Base-by-base conservation (phyloP, 2,797 vertebrate genomes). In the Acipenser ruthenus region DNA sequence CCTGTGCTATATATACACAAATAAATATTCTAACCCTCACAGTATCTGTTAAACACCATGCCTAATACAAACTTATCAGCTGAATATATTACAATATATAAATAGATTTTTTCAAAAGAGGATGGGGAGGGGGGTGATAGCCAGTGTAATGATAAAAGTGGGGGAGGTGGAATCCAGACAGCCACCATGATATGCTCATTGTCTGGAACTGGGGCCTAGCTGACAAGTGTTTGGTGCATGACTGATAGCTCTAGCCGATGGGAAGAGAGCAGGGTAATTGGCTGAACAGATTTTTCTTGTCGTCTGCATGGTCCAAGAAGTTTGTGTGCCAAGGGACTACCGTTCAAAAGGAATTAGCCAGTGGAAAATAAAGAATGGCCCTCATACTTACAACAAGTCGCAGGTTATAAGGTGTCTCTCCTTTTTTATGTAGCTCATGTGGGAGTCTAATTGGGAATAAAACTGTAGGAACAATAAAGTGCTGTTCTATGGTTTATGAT, bases 281-380 rank as follows among this genome's bases (percentile, higher is more conserved):
- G 55, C 55, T 58, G 55, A 58, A 58, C 55, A 58, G 55, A 58
- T 58, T 58, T 58, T 13, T 10, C 55, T 58, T 58, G 55, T 58
- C 13, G 55, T 6, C 12, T 10, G 7, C 55, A 56, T 56, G 55
- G 55, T 56, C 55, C 11, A 5, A 56, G 6, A 56, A 7, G 13
- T 56, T 56, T 12, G 13, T 10, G 55, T 12, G 11, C 55, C 13
- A n/a, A 56, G 55, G 55, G 55, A 56, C 55, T 12, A 56, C 55
- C 55, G 6, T 56, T 56, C 55, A 56, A 56, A 56, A 56, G 55
- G 13, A 56, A 56, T 56, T 56, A 56, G 11, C 1, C 55, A 56
- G 10, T 10, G 13, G 50, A n/a, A 10, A 11, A n/a, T 2, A 3
- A 58, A 58, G 55, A 58, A 58, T 10, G 6, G 55, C 13, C 55